Percentiles rank a stretch among this genome's conserved stretches.
Evolutionary conservation across 2,888 invertebrate species (phyloP).

Genomic region (Ochropacha duplaris): DNA sequence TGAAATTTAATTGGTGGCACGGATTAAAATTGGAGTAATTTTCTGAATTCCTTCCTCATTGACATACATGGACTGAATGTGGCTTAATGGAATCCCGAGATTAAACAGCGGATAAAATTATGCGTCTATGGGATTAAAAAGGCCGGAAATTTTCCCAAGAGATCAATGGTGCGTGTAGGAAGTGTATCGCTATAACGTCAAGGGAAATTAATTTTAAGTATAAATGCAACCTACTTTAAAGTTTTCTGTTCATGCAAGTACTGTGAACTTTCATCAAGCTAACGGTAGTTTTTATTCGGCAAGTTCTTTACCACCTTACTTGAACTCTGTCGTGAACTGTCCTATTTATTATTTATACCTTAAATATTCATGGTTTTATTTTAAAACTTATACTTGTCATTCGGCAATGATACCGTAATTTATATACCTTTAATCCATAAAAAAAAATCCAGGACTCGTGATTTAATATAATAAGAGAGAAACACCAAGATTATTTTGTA

Average conservation of each 20-base stretch:
- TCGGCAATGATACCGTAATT: no score
- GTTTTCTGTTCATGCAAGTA: background rate
- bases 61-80: slow-evolving; percentile 2
- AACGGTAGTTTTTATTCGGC: background rate
- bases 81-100: slow-evolving; percentile 3
- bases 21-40: background rate
- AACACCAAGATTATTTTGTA: no score
- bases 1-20: background rate
- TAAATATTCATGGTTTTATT: no score
- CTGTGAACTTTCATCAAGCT: background rate
- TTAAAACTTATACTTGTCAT: no score
- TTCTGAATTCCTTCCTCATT: slow-evolving; percentile 1
- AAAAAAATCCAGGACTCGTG: no score
- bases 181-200: background rate
- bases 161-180: background rate
- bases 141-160: background rate
- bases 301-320: background rate
- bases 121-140: slow-evolving; percentile 7
- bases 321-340: background rate
- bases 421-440: no score
- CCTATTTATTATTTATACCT: no score
- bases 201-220: slow-evolving; percentile 1
- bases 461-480: no score
- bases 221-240: background rate
- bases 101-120: slow-evolving; percentile 7